Base-by-base conservation (phyloP, 92 coral and sea anemone species). In the Umimayanthus kanabou region DNA sequence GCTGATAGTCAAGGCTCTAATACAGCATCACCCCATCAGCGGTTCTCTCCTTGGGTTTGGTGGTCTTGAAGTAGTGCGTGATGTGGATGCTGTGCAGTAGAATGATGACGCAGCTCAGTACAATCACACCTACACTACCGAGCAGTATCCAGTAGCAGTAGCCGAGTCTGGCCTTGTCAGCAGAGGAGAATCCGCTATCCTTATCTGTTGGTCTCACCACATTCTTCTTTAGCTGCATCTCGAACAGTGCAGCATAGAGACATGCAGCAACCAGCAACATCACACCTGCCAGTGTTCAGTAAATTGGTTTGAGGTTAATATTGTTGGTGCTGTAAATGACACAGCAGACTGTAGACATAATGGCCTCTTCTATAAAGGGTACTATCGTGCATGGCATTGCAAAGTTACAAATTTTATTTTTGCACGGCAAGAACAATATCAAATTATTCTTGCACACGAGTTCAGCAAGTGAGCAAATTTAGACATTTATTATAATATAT, bases 1-100 rank as follows among this genome's bases (percentile, higher is more conserved):
- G 76, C 5, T 2, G 6, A 71, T n/a, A 61, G 70, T 33, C 20
- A 6, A 8, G 15, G 6, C 49, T 47, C 69, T 89, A 95, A 87
- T 95, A 95, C 86, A 95, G 72, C 98, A 95, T 95, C 6, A 95
- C 98, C 15, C 98, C 98, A 88, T 95, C 98, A 1, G 89, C 82
- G 15, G 90, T 47, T 58, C 85, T 85, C 9, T 95, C 98, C 43
- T 89, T 82, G 25, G 92, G 37, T 81, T 91, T 92, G 26, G 58
- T 33, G 8, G 94, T 88, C 83, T 87, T 87, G 65, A 93, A 95
- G 88, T 88, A 90, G 86, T 90, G 93, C 20, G 95, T 93, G 55
- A 92, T 69, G 80, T 90, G 94, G 70, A 89, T 76, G n/a, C 90
- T 93, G 43, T 91, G 94, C 15, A 95, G 83, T 18, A 93, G 80